Percentiles rank a stretch among this genome's conserved stretches.
Conservation (phyloP, 37 sponge, comb jelly and placozoan species). For the Crambe crambe region DNA sequence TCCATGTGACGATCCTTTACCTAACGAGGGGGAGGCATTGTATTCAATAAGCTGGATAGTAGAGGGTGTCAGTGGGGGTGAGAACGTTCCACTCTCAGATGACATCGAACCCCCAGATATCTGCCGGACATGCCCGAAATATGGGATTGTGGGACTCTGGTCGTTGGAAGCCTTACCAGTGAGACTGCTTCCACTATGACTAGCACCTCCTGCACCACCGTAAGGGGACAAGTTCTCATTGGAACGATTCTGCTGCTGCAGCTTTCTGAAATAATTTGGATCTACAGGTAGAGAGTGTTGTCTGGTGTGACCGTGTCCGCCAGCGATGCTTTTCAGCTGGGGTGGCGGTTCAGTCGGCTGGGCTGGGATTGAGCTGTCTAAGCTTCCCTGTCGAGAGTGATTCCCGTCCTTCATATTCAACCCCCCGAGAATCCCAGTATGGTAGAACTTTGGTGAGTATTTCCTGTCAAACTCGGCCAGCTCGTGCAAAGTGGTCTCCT, state of each 20-base stretch:
- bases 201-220: background rate
- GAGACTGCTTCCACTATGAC: background rate
- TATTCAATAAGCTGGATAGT: no score
- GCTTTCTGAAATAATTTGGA: background rate
- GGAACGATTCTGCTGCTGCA: background rate
- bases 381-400: constrained; percentile 21
- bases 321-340: background rate
- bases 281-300: constrained; percentile 26
- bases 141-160: constrained; percentile 27
- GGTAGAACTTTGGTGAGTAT: constrained; percentile 28
- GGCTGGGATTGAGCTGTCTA: constrained; percentile 19
- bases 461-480: constrained; percentile 52
- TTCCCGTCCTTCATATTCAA: no score
- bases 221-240: background rate
- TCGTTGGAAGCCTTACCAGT: no score
- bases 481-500: constrained; percentile 30
- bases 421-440: background rate
- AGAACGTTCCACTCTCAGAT: constrained; percentile 18
- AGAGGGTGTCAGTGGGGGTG: constrained; percentile 18
- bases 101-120: constrained; percentile 7
- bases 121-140: constrained; percentile 21
- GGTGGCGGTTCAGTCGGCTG: background rate
- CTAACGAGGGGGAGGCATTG: no score
- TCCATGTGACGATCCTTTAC: no score
- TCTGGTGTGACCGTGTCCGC: background rate